Conservation (phyloP, 1,140 invertebrate species). For the Panagrolaimus sp. region DNA sequence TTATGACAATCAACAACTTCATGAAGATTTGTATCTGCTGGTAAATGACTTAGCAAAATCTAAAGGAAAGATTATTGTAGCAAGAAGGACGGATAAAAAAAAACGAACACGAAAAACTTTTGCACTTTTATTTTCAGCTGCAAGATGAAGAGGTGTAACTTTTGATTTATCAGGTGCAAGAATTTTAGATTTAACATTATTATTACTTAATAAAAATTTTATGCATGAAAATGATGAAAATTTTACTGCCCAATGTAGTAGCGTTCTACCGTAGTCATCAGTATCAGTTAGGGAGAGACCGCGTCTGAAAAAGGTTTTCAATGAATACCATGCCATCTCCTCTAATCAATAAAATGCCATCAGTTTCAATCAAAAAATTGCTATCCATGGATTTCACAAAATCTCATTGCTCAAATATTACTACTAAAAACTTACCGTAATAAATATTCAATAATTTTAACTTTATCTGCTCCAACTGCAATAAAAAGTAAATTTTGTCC, state of each 20-base stretch:
- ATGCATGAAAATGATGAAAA: background rate
- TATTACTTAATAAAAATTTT: background rate
- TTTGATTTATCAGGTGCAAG: background rate
- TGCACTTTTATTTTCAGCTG: slow-evolving; percentile 9
- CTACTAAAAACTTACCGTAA: background rate
- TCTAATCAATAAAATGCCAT: too few species aligned
- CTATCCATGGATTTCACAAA: too few species aligned
- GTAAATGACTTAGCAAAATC: background rate
- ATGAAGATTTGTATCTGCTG: background rate
- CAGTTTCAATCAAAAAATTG: too few species aligned
- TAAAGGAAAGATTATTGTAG: background rate
- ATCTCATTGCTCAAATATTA: too few species aligned
- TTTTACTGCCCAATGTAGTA: slow-evolving; percentile 6
- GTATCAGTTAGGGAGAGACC: background rate
- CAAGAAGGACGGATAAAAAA: background rate
- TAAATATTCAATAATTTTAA: background rate
- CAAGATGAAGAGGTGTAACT: background rate
- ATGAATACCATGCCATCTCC: too few species aligned
- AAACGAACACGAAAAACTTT: background rate
- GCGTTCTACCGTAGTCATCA: background rate
- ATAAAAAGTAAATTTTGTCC: background rate
- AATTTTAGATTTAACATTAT: background rate
- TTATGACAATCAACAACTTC: background rate
- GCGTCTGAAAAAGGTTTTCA: background rate
- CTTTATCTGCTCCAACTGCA: background rate